Base-by-base conservation (phyloP, 92 coral and sea anemone genomes). In the Bergia puertoricense region DNA sequence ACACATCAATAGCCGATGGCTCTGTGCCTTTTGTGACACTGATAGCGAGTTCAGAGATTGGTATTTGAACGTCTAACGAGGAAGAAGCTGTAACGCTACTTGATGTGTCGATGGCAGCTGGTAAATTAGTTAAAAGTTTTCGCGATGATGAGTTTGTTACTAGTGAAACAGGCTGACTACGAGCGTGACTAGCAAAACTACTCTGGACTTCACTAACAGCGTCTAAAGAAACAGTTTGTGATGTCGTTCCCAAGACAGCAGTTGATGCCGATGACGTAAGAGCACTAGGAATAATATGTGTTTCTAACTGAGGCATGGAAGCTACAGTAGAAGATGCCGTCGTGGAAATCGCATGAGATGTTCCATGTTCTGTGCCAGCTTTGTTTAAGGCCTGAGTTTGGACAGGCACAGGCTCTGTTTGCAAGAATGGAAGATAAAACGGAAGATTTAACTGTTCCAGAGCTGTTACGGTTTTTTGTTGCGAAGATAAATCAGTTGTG, bases 41-140 rank as follows among this genome's bases (percentile, higher is more conserved):
- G 44, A 84, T 48, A 2, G 87, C 57, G 15, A 84, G 56, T 54
- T 84, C 87, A 13, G 87, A 84, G 36, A 15, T 84, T 48, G 71
- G 79, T 69, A 8, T 45, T 37, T 72, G 87, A 36, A 84, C 6
- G 68, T 84, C 74, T 5, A 20, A 23, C 23, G 69, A 30, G 45
- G 77, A 84, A 69, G 65, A 69, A 2, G 10, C 45, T 23, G 66
- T 42, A 71, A 36, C 13, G 38, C 6, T 45, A 36, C 15, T 71
- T 30, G 79, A 71, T 84, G 77, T 69, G 22, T 44, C 54, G 40
- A 36, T 22, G 42, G 59, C 44, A 84, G 67, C n/a, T 46, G 87
- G 65, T 8, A 84, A 36, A 69, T 50, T 46, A 30, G 86, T 36
- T 3, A 45, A n/a, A 37, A n/a, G 69, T 20, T 23, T 23, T 18